phyloP scores from a whole-genome alignment of 2,888 invertebrate genomes.

The Ectobius pallidus region DNA sequence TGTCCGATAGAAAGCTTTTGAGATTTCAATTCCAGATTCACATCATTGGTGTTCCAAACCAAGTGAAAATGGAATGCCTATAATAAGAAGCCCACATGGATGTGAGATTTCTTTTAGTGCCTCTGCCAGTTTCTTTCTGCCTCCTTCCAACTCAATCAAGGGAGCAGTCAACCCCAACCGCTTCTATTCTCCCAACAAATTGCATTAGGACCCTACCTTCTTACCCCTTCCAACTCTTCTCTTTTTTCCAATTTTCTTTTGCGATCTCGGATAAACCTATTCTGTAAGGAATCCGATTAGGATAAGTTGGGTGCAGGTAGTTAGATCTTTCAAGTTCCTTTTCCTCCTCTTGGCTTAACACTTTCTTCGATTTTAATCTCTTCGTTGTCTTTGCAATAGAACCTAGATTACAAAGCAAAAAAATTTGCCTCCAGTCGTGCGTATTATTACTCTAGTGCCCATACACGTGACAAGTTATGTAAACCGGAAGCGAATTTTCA shows the following conservation, averaged over 20 bases:
- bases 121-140: conserved; percentile 15
- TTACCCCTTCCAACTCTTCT: background rate
- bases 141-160: conserved; percentile 33
- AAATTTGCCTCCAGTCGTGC: too few species aligned
- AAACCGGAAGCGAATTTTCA: too few species aligned
- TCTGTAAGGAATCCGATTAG: conserved; percentile 30
- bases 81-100: too few species aligned
- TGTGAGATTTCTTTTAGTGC: conserved; percentile 10
- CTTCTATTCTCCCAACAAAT: conserved; percentile 40
- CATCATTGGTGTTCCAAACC: too few species aligned
- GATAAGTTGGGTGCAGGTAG: conserved; percentile 23
- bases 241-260: conserved; percentile 17
- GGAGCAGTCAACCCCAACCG: conserved; percentile 32
- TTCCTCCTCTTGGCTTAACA: background rate
- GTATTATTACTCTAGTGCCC: too few species aligned
- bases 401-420: too few species aligned
- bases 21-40: too few species aligned
- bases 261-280: conserved; percentile 32
- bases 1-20: too few species aligned
- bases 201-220: conserved; percentile 34
- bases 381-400: background rate
- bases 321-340: background rate
- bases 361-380: background rate
- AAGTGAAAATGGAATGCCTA: too few species aligned
- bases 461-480: too few species aligned